Conservation (phyloP, 2,113 vertebrate genomes). For the Stegastes partitus region DNA sequence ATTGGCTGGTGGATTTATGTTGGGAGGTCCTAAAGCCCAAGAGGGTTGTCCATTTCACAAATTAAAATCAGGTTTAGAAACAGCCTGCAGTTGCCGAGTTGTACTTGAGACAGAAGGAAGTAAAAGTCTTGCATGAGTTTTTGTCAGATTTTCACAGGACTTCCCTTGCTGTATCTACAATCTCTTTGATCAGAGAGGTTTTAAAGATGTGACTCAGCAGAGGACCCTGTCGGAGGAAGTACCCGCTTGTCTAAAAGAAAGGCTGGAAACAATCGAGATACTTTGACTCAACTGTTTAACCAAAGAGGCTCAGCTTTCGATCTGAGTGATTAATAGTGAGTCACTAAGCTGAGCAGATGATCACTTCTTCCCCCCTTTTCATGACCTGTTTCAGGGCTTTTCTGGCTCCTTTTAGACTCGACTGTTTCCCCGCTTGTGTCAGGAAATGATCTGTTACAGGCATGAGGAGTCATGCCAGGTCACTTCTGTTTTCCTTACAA, state of each 20-base stretch:
- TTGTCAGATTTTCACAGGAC: not conserved
- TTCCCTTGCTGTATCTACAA: not conserved
- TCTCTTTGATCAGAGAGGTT: not conserved
- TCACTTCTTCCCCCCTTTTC: conserved; percentile 23
- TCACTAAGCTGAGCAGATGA: conserved; percentile 19
- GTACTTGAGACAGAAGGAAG: not conserved
- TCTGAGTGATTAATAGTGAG: conserved; percentile 31
- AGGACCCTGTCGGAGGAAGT: not conserved
- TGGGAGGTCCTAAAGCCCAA: no score
- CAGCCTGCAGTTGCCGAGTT: no score
- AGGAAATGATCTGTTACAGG: conserved; percentile 34
- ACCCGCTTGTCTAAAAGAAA: not conserved
- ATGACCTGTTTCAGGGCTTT: not conserved
- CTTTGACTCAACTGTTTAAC: conserved; percentile 7
- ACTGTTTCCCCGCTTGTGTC: not conserved
- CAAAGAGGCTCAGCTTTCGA: not conserved
- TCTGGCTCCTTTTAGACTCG: not conserved
- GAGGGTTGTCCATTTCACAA: not conserved
- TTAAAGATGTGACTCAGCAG: not conserved
- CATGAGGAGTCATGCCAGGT: not conserved
- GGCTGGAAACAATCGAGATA: conserved; percentile 18
- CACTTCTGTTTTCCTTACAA: not conserved
- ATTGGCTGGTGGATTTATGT: no score
- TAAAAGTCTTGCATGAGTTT: not conserved
- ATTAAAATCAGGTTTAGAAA: not conserved